These are phyloP conservation scores for Mus minutoides DNA, from an alignment of 2,797 vertebrate species.

Conservation along the genomic window DNA sequence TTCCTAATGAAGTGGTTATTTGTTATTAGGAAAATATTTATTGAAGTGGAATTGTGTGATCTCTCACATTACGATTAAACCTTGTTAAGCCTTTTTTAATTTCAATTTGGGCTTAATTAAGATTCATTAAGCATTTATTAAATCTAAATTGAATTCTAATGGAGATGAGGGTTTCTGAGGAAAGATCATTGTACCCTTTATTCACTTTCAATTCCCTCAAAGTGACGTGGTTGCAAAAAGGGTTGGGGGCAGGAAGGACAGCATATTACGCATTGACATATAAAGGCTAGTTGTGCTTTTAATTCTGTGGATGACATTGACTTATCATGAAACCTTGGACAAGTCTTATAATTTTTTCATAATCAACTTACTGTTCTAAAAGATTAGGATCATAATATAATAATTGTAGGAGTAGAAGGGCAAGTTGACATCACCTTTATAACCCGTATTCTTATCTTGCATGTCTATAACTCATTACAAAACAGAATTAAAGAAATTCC, in stretches of 20 bases:
- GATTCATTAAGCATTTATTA: conserved; percentile 88
- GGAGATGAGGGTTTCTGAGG: conserved; percentile 80
- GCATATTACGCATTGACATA: not conserved
- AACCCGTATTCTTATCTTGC: not conserved
- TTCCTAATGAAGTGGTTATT: conserved; percentile 88
- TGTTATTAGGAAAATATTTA: conserved; percentile 91
- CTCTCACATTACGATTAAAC: conserved; percentile 87
- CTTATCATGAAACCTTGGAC: not conserved
- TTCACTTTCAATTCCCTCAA: conserved; percentile 53
- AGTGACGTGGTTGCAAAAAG: conserved; percentile 53
- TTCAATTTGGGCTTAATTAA: conserved; percentile 89
- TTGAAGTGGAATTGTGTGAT: conserved; percentile 86
- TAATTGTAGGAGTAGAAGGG: not conserved
- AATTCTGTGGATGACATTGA: not conserved
- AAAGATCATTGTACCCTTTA: conserved; percentile 64
- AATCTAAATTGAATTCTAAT: conserved; percentile 86
- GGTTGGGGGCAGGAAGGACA: conserved; percentile 34
- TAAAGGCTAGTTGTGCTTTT: not conserved
- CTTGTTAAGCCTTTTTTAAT: conserved; percentile 88
- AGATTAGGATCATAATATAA: not conserved
- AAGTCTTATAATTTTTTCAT: not conserved
- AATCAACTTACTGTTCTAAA: not conserved
- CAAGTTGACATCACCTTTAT: not conserved
- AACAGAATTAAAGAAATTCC: conserved; percentile 59
- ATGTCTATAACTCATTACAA: conserved; percentile 31